Percentiles rank a stretch among this genome's conserved stretches.
phyloP scores from a whole-genome alignment of 2,797 vertebrate genomes.

The Rallus crepitans region DNA sequence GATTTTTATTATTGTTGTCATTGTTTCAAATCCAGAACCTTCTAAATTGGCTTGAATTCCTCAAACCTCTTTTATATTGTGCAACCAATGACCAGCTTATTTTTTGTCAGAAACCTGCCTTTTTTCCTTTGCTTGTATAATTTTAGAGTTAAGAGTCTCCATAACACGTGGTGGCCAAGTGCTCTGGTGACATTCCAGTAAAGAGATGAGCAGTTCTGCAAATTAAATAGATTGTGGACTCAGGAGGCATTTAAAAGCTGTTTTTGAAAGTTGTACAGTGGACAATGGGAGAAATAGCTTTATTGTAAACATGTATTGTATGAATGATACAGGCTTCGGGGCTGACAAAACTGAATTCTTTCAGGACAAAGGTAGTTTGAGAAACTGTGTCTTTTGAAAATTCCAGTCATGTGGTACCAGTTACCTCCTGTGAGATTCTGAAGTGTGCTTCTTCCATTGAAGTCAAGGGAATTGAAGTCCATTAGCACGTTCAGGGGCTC shows the following conservation, averaged over 20 bases:
- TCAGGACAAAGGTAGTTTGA: slow-evolving; percentile 26
- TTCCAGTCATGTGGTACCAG: neutral
- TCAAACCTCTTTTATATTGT: slow-evolving; percentile 59
- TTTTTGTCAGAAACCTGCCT: slow-evolving; percentile 55
- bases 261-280: slow-evolving; percentile 67
- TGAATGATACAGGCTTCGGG: slow-evolving; percentile 18
- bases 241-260: slow-evolving; percentile 54
- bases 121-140: slow-evolving; percentile 55
- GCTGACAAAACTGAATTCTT: slow-evolving; percentile 34
- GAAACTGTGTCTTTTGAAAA: slow-evolving; percentile 29
- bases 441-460: neutral
- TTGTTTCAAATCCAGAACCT: slow-evolving; percentile 75
- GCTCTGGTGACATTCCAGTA: slow-evolving; percentile 47
- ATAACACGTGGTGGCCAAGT: slow-evolving; percentile 59
- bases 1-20: slow-evolving; percentile 73
- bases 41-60: slow-evolving; percentile 67
- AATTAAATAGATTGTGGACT: slow-evolving; percentile 58
- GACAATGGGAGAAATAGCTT: slow-evolving; percentile 62
- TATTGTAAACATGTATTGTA: slow-evolving; percentile 48
- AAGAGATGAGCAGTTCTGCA: slow-evolving; percentile 62
- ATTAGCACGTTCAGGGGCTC: neutral
- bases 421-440: slow-evolving; percentile 21
- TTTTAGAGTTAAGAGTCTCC: slow-evolving; percentile 29
- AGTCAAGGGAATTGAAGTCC: slow-evolving; percentile 3
- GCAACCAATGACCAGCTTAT: slow-evolving; percentile 61